Base-by-base conservation (phyloP, 1,140 invertebrate species). In the Brachionus plicatilis region DNA sequence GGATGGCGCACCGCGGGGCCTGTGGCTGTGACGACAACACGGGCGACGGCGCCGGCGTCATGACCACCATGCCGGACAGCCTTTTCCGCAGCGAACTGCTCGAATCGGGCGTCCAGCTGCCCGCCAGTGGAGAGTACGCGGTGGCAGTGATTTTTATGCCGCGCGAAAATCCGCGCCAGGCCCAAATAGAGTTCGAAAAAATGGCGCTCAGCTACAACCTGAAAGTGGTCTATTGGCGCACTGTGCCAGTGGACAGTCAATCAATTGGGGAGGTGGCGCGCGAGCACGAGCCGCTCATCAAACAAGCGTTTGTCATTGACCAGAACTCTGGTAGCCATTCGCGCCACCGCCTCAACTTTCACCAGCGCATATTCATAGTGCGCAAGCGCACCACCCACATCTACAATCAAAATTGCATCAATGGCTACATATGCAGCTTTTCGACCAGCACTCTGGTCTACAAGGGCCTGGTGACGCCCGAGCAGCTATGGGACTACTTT, bases 21-120 rank as follows among this genome's bases (percentile, higher is more conserved):
- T 98, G 96, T 90, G 95, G 95, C 27, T 98, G 96, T 91, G 97
- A 99, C 91, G 98, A 99, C 90, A 96, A 98, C 89, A 97, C 96
- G 17, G 97, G 97, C 66, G 97, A 99, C 90, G 97, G 97, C 68
- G 97, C 97, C 86, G 97, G 97, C 83, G 94, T 99, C 29, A 91
- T 99, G 85, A 94, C 94, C 66, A 95, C 95, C 85, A 98, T 99
- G 88, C 97, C 97, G 24, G 96, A 99, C 90, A 92, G 93, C 86
- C 94, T 96, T 88, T 99, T 98, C 91, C 91, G 92, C 85, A 92
- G 93, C 86, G 93, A 60, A 24, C 94, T 89, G 91, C 97, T 86
- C 92, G 91, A 90, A 86, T 85, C 56, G 53, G 33, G 45, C 60
- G 14, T 83, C 83, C 14, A n/a, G 1, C 41, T 75, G 27, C 53